A percentile compares a stretch with the other conserved stretches of the same genome.
Conservation (phyloP, 1,140 invertebrate species). For the Muscidifurax raptorellus region DNA sequence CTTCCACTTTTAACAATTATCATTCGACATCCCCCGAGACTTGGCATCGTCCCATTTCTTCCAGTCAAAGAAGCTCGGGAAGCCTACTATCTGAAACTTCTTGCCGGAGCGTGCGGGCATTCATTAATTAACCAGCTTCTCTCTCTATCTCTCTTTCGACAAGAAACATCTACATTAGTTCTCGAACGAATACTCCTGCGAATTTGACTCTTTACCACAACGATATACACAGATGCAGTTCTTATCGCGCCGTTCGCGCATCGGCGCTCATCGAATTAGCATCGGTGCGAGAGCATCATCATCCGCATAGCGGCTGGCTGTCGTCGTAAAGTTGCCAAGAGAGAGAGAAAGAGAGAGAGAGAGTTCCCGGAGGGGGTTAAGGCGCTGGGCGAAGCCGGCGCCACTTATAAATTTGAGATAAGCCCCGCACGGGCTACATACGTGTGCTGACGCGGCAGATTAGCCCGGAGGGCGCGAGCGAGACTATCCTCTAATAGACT, state of each 20-base stretch:
- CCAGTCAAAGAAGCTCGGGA: background rate
- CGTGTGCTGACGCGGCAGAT: slow-evolving; percentile 54
- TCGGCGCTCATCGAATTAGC: slow-evolving; percentile 24
- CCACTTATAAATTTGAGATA: slow-evolving; percentile 58
- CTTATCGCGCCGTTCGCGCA: background rate
- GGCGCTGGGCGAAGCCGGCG: slow-evolving; percentile 22
- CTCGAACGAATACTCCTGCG: too few relatives aligned
- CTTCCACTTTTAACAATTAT: background rate
- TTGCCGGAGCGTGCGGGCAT: background rate
- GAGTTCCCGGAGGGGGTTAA: background rate
- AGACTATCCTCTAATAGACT: slow-evolving; percentile 56
- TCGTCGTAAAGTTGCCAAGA: slow-evolving; percentile 12
- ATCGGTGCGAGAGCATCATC: background rate
- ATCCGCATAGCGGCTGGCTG: background rate
- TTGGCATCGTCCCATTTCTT: background rate
- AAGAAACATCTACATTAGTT: too few relatives aligned
- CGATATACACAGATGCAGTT: too few relatives aligned
- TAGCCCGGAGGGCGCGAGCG: slow-evolving; percentile 23
- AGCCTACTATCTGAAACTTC: background rate
- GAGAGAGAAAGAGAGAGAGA: background rate
- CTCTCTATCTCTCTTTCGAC: background rate
- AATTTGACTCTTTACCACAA: too few relatives aligned
- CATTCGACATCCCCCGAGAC: background rate
- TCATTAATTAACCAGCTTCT: background rate
- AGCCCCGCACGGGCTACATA: slow-evolving; percentile 30